Conservation (phyloP, 2,113 vertebrate genomes). For the Bothrops jararaca region DNA sequence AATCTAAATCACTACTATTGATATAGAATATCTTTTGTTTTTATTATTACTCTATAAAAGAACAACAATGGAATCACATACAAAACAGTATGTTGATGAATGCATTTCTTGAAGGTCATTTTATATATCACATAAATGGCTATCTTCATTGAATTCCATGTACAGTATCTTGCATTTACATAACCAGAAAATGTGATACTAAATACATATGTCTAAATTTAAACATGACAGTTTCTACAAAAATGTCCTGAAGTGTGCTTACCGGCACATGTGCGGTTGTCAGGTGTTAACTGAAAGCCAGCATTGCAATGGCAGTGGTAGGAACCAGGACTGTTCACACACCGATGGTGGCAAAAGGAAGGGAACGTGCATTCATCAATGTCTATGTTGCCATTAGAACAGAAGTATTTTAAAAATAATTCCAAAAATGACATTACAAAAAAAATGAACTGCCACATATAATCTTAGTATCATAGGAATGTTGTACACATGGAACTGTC, state of each 20-base stretch:
- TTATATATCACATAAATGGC: neutral
- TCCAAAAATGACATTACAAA: neutral
- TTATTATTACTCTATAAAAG: neutral
- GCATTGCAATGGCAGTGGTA: conserved; percentile 92
- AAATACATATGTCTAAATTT: too few species aligned
- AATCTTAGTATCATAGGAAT: neutral
- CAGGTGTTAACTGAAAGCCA: conserved; percentile 87
- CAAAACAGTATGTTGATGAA: neutral
- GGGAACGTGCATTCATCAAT: conserved; percentile 85
- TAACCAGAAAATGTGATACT: neutral
- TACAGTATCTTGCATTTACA: neutral
- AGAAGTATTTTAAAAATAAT: neutral
- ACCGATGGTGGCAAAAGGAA: conserved; percentile 90
- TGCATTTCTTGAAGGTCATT: neutral
- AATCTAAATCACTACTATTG: neutral
- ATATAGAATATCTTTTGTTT: neutral
- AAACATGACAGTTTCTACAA: neutral
- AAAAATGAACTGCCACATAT: neutral
- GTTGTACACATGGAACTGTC: neutral
- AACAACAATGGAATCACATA: neutral
- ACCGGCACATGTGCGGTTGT: conserved; percentile 96
- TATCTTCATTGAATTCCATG: neutral
- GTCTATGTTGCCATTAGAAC: conserved; percentile 68
- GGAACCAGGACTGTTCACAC: conserved; percentile 89
- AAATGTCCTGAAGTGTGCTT: conserved; percentile 59